Evolutionary conservation across 2,113 vertebrate genomes (phyloP).

Genomic region (Phrynocephalus versicolor): DNA sequence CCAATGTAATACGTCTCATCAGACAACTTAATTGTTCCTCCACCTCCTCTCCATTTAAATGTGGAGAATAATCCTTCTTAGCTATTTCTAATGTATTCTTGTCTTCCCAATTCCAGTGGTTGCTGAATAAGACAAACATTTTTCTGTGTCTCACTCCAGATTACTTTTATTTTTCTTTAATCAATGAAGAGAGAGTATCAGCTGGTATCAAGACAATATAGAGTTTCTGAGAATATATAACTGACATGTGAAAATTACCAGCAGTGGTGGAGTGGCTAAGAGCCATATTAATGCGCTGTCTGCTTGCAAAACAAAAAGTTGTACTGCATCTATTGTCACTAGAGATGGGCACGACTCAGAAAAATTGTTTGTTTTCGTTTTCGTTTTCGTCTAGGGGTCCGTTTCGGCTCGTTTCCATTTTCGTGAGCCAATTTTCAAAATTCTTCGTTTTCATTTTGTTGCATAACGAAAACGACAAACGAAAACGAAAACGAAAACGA

Average conservation of each 20-base stretch:
- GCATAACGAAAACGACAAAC: no score
- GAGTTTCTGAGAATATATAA: no score
- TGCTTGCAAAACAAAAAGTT: background rate
- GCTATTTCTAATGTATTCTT: background rate
- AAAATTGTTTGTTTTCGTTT: no score
- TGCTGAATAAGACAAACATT: background rate
- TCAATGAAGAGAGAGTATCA: background rate
- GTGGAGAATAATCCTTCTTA: background rate
- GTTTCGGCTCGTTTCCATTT: no score
- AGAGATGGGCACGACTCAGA: no score
- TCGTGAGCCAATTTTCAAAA: no score
- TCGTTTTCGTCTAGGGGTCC: no score
- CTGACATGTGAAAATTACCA: background rate
- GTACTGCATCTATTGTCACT: background rate
- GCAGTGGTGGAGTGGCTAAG: background rate
- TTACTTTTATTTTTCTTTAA: background rate
- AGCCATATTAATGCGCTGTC: no score
- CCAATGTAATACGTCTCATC: background rate
- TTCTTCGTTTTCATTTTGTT: no score
- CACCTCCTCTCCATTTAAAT: background rate
- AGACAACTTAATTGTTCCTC: background rate
- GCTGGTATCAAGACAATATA: background rate
- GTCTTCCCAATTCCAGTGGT: background rate
- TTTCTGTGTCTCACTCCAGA: background rate
- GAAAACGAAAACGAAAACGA: no score